phyloP scores from a whole-genome alignment of 2,888 invertebrate species.

The Polietes domitor region DNA sequence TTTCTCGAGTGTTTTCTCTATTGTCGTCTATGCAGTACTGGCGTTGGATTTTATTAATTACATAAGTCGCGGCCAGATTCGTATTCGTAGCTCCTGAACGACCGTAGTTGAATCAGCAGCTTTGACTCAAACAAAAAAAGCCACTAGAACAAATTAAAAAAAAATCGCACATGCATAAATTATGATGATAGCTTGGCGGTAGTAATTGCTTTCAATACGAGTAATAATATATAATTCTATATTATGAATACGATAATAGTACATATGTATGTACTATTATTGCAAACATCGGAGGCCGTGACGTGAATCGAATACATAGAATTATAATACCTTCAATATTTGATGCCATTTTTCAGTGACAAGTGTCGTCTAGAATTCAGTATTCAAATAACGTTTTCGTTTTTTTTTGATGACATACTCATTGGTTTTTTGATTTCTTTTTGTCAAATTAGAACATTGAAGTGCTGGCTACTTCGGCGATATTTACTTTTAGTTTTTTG shows the following conservation, averaged over 20 bases:
- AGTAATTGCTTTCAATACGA: neutral
- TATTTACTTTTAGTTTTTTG: neutral
- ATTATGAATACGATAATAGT: neutral
- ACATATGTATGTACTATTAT: neutral
- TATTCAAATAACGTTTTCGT: neutral
- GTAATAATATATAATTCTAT: too few relatives aligned
- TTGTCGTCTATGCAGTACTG: neutral
- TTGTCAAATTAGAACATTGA: neutral
- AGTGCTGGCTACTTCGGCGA: neutral
- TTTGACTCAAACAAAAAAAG: neutral
- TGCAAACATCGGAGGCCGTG: neutral
- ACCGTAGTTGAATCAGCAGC: neutral
- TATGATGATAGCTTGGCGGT: neutral
- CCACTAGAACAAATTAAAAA: neutral
- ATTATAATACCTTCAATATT: neutral
- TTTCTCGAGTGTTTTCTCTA: too few relatives aligned
- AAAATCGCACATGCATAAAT: too few relatives aligned
- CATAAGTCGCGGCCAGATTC: neutral
- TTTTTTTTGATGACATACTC: neutral
- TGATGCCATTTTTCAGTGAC: neutral
- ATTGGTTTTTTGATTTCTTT: neutral
- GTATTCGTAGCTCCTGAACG: too few relatives aligned
- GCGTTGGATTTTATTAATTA: neutral
- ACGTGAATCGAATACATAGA: neutral
- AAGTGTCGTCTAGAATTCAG: neutral